Evolutionary conservation across 2,113 vertebrate species (phyloP).

Genomic region (Burhinus bistriatus): DNA sequence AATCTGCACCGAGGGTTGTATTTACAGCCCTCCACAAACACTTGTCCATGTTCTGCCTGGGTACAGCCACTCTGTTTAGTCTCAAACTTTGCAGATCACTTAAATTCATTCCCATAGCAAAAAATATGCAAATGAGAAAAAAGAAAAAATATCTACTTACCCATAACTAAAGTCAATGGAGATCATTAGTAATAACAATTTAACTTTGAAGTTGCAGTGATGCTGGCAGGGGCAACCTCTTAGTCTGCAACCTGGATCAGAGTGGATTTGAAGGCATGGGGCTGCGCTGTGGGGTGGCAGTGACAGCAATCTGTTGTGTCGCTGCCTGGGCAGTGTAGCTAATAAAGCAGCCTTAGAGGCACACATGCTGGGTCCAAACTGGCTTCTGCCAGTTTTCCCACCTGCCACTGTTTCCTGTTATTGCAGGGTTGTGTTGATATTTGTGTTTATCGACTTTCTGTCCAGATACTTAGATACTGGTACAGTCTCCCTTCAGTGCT

Average conservation of each 20-base stretch:
- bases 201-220: neutral
- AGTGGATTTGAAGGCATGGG: rapidly evolving
- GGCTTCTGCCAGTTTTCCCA: neutral
- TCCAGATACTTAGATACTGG: neutral
- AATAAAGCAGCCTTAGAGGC: neutral
- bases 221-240: neutral
- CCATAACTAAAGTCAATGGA: neutral
- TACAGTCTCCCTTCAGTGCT: neutral
- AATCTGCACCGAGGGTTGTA: neutral
- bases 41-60: neutral
- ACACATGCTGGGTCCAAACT: neutral
- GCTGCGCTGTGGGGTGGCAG: neutral
- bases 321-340: neutral
- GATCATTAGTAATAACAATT: neutral
- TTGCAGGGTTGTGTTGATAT: neutral
- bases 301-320: neutral
- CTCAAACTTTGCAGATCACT: neutral
- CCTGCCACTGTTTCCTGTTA: neutral
- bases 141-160: neutral
- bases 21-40: neutral
- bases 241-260: neutral
- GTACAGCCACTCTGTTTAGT: neutral
- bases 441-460: neutral
- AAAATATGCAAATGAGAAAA: neutral
- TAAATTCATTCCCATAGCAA: neutral